Evolutionary conservation across 1,140 invertebrate genomes (phyloP).

Genomic region (Neodiprion lecontei): DNA sequence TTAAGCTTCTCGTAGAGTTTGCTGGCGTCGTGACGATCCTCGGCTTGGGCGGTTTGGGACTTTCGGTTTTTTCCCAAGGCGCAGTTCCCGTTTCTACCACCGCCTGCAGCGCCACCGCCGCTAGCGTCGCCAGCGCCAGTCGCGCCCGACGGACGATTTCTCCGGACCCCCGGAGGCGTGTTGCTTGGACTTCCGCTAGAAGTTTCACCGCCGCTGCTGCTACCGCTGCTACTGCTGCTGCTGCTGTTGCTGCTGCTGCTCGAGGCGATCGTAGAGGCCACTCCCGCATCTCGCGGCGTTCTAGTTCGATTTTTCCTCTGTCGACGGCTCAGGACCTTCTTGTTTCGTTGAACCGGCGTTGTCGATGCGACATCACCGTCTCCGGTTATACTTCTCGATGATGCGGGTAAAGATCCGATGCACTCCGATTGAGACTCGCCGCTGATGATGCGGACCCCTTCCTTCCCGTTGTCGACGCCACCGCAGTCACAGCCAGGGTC

Average conservation of each 20-base stretch:
- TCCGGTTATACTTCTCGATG: conserved; percentile 18
- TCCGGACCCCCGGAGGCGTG: conserved; percentile 4
- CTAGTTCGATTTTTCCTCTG: conserved; percentile 58
- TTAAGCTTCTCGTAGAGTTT: conserved; percentile 39
- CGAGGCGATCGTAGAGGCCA: conserved; percentile 20
- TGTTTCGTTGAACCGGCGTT: conserved; percentile 21
- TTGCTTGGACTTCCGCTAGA: conserved; percentile 26
- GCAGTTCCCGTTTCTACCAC: background rate
- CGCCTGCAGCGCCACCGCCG: background rate
- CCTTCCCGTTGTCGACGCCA: conserved; percentile 41
- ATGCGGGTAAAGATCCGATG: conserved; percentile 5
- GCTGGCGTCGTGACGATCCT: conserved; percentile 16
- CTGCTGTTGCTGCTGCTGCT: background rate
- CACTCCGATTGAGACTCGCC: conserved; percentile 26
- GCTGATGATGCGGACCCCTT: conserved; percentile 40
- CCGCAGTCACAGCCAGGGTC: conserved; percentile 49
- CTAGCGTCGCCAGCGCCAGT: background rate
- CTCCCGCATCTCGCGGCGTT: conserved; percentile 41
- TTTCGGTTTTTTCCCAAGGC: conserved; percentile 5
- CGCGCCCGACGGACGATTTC: background rate
- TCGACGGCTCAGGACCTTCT: conserved; percentile 45
- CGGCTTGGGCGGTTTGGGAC: conserved; percentile 15
- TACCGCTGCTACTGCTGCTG: background rate
- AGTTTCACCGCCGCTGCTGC: conserved; percentile 30
- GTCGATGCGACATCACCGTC: background rate